These are phyloP conservation scores for Darevskia mixta DNA, from an alignment of 2,797 vertebrate species.

Conservation along the genomic window DNA sequence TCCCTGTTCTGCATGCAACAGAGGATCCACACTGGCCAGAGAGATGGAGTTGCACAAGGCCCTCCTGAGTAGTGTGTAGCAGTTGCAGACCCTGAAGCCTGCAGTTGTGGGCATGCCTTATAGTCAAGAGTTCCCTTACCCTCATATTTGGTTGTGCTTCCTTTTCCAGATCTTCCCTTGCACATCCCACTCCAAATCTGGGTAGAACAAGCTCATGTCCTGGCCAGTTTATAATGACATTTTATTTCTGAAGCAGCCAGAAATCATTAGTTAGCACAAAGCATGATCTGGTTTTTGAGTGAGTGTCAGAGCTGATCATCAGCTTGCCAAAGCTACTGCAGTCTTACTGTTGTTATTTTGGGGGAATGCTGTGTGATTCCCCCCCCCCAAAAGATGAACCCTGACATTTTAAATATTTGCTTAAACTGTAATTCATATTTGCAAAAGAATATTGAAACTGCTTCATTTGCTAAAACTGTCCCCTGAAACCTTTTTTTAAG, in stretches of 20 bases:
- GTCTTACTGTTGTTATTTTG: not conserved
- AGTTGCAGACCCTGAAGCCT: not conserved
- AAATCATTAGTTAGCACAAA: conserved; percentile 25
- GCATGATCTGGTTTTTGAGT: conserved; percentile 44
- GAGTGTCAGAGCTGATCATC: conserved; percentile 4
- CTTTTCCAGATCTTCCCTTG: not conserved
- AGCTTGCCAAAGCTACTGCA: conserved; percentile 27
- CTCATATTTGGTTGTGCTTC: not conserved
- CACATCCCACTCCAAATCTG: not conserved
- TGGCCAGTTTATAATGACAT: not conserved
- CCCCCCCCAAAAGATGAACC: no score
- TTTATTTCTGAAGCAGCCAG: not conserved
- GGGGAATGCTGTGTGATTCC: not conserved
- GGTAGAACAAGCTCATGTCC: not conserved
- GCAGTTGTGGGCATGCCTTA: not conserved
- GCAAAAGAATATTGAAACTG: not conserved
- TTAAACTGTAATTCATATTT: not conserved
- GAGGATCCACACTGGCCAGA: not conserved
- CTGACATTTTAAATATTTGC: not conserved
- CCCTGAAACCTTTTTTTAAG: not conserved
- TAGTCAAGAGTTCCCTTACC: not conserved
- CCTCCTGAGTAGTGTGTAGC: not conserved
- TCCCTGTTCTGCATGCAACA: not conserved
- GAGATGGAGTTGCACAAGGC: no score
- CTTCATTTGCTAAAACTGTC: not conserved